A percentile compares a stretch with the other conserved stretches of the same genome.
Conservation (phyloP, 2,797 vertebrate genomes). For the Telmatherina bonti region DNA sequence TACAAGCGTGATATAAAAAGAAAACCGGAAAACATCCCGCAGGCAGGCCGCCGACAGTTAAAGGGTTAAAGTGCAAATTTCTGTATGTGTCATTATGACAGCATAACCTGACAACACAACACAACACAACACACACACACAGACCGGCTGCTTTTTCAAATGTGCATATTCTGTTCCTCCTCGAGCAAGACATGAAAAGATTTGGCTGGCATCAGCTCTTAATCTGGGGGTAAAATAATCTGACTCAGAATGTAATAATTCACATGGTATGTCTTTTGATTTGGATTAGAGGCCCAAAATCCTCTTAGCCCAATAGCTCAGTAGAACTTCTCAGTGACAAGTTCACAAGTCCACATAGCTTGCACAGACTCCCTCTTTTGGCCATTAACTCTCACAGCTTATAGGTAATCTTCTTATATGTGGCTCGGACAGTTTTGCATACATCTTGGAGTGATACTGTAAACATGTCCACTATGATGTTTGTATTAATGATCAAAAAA, state of each 20-base stretch:
- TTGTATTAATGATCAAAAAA: background rate
- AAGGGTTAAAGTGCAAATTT: too few relatives aligned
- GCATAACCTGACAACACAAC: too few relatives aligned
- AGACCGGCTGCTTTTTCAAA: constrained; percentile 36
- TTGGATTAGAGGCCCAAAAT: constrained; percentile 86
- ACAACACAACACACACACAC: constrained; percentile 10
- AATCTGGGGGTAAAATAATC: constrained; percentile 84
- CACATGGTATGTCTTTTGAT: constrained; percentile 89
- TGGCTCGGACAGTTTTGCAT: constrained; percentile 57
- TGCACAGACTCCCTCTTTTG: constrained; percentile 58
- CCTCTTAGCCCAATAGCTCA: constrained; percentile 82
- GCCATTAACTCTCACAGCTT: constrained; percentile 77
- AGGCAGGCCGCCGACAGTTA: too few relatives aligned
- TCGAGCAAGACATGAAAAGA: constrained; percentile 71
- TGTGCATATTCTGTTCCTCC: constrained; percentile 53
- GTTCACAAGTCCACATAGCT: constrained; percentile 78
- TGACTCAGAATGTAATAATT: constrained; percentile 90
- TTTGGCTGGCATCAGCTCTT: constrained; percentile 68
- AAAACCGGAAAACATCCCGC: too few relatives aligned
- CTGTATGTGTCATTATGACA: too few relatives aligned
- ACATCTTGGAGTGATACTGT: constrained; percentile 62
- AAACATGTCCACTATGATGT: constrained; percentile 51
- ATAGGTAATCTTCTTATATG: constrained; percentile 76
- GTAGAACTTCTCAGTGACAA: constrained; percentile 83
- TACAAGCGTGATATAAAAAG: too few relatives aligned